Evolutionary conservation across 2,888 invertebrate species (phyloP).

Genomic region (Habroteleia sp.): DNA sequence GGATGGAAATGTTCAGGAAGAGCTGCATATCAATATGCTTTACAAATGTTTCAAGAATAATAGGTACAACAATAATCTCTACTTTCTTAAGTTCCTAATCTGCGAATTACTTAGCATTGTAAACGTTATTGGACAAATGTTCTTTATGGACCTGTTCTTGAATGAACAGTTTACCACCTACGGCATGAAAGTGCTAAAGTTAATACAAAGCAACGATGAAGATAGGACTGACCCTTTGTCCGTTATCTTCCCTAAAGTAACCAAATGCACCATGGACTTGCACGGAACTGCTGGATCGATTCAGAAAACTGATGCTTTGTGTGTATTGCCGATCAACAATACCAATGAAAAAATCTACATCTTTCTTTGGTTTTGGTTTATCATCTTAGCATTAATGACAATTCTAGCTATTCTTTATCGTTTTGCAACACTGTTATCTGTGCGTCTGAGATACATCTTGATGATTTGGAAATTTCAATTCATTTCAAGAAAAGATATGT

Average conservation of each 20-base stretch:
- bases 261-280: constrained; percentile 97
- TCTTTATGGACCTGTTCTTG: constrained; percentile 94
- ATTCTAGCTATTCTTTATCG: constrained; percentile 92
- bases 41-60: constrained; percentile 91
- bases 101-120: constrained; percentile 94
- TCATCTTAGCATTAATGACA: constrained; percentile 89
- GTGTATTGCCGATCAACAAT: constrained; percentile 94
- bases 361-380: constrained; percentile 97
- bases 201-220: constrained; percentile 94
- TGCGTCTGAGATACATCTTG: constrained; percentile 89
- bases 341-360: constrained; percentile 97
- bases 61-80: constrained; percentile 92
- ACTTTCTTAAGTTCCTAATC: constrained; percentile 93
- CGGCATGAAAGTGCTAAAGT: constrained; percentile 93
- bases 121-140: constrained; percentile 95
- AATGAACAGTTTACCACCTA: constrained; percentile 96
- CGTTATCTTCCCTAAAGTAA: constrained; percentile 93
- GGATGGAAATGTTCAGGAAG: no score
- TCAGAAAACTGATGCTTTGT: constrained; percentile 94
- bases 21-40: constrained; percentile 88
- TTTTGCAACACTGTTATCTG: constrained; percentile 87
- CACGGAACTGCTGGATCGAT: constrained; percentile 96
- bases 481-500: constrained; percentile 86
- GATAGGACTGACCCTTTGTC: constrained; percentile 92
- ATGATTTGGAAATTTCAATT: constrained; percentile 91